phyloP scores from a whole-genome alignment of 1,140 invertebrate genomes.

The Drosophila persimilis region DNA sequence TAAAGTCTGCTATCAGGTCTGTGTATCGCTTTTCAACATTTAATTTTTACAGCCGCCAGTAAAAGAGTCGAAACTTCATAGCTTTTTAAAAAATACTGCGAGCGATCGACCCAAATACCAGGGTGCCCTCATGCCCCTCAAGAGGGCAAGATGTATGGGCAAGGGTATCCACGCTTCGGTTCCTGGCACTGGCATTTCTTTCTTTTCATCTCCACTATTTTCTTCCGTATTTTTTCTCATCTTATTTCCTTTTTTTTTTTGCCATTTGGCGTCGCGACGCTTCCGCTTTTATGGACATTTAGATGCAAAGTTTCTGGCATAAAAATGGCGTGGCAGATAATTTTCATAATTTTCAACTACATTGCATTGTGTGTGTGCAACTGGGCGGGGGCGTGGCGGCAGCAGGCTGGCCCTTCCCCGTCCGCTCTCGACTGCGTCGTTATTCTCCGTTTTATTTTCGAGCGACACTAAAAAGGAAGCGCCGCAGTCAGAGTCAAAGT shows the following conservation, averaged over 20 bases:
- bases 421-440: conserved; percentile 55
- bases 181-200: neutral
- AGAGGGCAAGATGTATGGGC: too few relatives aligned
- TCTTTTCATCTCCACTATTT: conserved; percentile 9
- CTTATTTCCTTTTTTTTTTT: conserved; percentile 21
- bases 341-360: conserved; percentile 80
- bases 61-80: too few relatives aligned
- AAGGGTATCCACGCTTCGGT: too few relatives aligned
- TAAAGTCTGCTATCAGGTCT: too few relatives aligned
- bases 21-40: too few relatives aligned
- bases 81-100: too few relatives aligned
- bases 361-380: conserved; percentile 69
- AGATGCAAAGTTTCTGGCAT: conserved; percentile 80
- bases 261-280: conserved; percentile 49
- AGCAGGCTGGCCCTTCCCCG: conserved; percentile 19
- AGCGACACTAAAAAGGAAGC: conserved; percentile 67
- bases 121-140: too few relatives aligned
- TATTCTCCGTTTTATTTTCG: conserved; percentile 73
- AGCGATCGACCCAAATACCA: too few relatives aligned
- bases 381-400: conserved; percentile 53
- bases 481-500: conserved; percentile 39
- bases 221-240: neutral
- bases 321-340: conserved; percentile 77
- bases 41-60: conserved; percentile 1
- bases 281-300: conserved; percentile 78